Percentiles rank a stretch among this genome's conserved stretches.
Evolutionary conservation across 2,113 vertebrate species (phyloP).

Genomic region (Nyctereutes procyonoides): DNA sequence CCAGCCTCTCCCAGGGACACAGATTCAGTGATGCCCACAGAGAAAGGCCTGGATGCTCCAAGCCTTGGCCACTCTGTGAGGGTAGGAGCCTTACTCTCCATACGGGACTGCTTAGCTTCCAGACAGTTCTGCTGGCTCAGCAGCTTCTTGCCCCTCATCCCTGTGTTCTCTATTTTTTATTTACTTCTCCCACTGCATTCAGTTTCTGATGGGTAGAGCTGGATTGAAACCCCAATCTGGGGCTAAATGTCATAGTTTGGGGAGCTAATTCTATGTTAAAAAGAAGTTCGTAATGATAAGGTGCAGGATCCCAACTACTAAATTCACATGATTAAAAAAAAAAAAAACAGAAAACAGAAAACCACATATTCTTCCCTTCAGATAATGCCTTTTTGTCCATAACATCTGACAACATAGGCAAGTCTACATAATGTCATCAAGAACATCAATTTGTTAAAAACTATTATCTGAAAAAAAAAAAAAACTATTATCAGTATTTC

Average conservation of each 20-base stretch:
- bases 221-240: background rate
- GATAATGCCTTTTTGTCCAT: background rate
- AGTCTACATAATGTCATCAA: too few relatives aligned
- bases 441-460: background rate
- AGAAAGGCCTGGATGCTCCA: background rate
- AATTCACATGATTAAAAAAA: background rate
- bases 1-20: background rate
- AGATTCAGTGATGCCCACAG: background rate
- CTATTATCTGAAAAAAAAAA: background rate
- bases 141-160: accelerated
- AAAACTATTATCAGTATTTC: background rate
- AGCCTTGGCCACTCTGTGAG: background rate
- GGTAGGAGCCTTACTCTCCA: background rate
- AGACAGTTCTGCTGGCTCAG: background rate
- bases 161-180: background rate
- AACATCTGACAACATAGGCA: background rate
- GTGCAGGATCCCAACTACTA: background rate
- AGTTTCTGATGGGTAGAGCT: background rate
- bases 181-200: background rate
- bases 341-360: too few relatives aligned
- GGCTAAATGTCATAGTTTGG: background rate
- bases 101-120: background rate
- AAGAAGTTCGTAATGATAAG: background rate
- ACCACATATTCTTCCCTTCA: background rate
- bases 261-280: background rate